Evolutionary conservation across 2,797 vertebrate genomes (phyloP), one percentile per base, ranked within the genome.

Genomic region (Ataeniobius toweri): DNA sequence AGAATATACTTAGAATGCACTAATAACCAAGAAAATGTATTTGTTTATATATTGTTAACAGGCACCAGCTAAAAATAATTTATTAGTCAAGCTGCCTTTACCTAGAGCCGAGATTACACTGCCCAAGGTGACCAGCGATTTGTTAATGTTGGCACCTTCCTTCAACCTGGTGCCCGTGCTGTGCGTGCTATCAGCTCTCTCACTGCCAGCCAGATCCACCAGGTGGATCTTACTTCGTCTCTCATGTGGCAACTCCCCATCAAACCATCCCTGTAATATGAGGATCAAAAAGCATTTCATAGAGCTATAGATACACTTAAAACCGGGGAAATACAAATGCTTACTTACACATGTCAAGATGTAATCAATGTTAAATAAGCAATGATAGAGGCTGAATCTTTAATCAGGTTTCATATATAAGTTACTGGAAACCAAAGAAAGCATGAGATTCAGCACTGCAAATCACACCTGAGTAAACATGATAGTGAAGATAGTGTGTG

Each of bases 71-170:
- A 20, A 41, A 53, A 20, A 28, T 2, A 46, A 48, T 12, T 16
- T 31, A 36, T 77, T 44, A 51, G 55, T 74, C 61, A 39, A 56
- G 73, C 48, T 24, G 41, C 6, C 68, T 87, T 89, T 93, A 98
- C 98, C 97, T 91, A 99, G 96, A 92, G 97, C 96, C 77, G 97
- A 98, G 94, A 99, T 99, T 75, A 98, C 97, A 31, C 96, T 98
- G 89, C 97, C 97, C 91, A 99, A 94, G 82, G 97, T 98, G 92
- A 98, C 97, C 1, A 98, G 94, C 81, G 97, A 98, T 89, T 98
- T 98, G 93, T 99, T 99, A 91, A 99, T 98, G 90, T 97, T 98
- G 70, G 97, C 97, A 36, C 97, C 97, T 95, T 99, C 98, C 89
- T 97, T 98, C 61, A 99, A 95, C 81, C 97, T 93, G 78, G 95